Base-by-base conservation (phyloP, 1,140 invertebrate species). In the Halesus radiatus region DNA sequence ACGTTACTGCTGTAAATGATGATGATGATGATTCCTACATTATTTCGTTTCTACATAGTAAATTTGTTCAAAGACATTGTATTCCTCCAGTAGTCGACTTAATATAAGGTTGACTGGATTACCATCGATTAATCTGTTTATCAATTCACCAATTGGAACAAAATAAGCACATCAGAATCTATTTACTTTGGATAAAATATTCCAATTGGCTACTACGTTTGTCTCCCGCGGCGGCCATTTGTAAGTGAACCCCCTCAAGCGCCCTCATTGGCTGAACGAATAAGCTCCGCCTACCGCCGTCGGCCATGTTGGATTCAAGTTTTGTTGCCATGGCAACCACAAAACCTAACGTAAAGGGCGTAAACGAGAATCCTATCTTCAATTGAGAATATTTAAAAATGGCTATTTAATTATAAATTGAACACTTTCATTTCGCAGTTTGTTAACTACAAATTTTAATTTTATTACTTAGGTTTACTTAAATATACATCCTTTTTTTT, bases 271-370 rank as follows among this genome's bases (percentile, higher is more conserved):
- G 74, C 20, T 66, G 62, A 78, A 62, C n/a, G 3, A 20, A 7
- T 50, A 78, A 54, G 76, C 62, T 70, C 76, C 76, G 76, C 76
- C 76, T 52, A 68, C 62, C 3, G 29, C 45, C 23, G 10, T 20
- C 76, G 76, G 76, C 76, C 76, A 78, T 78, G 45, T 68, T 78
- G 60, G 62, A 66, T 29, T 56, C 22, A 26, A 64, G 16, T 26
- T 10, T 10, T 1, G 76, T 66, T 53, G 68, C 53, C 50, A 72
- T 72, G 68, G 68, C 3, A 53, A 72, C 68, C 10, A n/a, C 3
- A 6, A 7, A 16, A 7, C 10, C 16, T 16, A n/a, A 29, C 15
- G 8, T 8, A n/a, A 13, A 22, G 56, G 56, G 56, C 56, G 56
- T 60, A 60, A 23, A 60, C 56, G 8, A 60, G 23, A 22, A 10